Conservation (phyloP, 2,888 invertebrate species). For the Exocentrus adspersus region DNA sequence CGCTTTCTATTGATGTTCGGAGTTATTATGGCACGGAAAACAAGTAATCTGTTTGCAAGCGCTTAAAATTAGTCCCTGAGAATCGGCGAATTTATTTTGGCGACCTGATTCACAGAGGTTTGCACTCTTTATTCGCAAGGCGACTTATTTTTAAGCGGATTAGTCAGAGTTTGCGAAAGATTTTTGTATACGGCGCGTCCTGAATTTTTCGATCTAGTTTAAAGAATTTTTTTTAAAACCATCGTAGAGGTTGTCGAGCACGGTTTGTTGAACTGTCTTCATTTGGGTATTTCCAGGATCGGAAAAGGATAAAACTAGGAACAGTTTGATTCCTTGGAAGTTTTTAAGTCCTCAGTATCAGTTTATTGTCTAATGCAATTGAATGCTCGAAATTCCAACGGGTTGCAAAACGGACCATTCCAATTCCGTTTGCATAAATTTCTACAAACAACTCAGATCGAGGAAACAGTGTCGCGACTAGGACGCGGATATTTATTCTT, state of each 20-base stretch:
- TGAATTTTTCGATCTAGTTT: too few relatives aligned
- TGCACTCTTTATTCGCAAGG: neutral
- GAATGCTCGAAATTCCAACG: neutral
- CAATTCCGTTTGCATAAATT: neutral
- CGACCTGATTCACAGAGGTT: neutral
- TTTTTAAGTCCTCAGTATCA: too few relatives aligned
- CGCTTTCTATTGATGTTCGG: too few relatives aligned
- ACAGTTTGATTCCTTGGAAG: too few relatives aligned
- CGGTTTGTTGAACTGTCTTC: too few relatives aligned
- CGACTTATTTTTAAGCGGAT: neutral
- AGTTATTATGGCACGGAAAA: too few relatives aligned
- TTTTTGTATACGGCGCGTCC: neutral
- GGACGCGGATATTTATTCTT: constrained; percentile 35
- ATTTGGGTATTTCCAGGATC: too few relatives aligned
- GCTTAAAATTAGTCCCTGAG: neutral
- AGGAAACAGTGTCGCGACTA: neutral
- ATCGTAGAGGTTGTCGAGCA: too few relatives aligned
- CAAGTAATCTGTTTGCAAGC: constrained; percentile 6
- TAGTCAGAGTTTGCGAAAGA: neutral
- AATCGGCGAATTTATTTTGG: constrained; percentile 11
- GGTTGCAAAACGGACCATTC: neutral
- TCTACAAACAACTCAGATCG: neutral
- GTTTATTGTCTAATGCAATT: neutral
- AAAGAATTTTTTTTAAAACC: too few relatives aligned
- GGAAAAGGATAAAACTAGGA: too few relatives aligned